phyloP scores from a whole-genome alignment of 2,888 invertebrate species.

The Nineta flava region DNA sequence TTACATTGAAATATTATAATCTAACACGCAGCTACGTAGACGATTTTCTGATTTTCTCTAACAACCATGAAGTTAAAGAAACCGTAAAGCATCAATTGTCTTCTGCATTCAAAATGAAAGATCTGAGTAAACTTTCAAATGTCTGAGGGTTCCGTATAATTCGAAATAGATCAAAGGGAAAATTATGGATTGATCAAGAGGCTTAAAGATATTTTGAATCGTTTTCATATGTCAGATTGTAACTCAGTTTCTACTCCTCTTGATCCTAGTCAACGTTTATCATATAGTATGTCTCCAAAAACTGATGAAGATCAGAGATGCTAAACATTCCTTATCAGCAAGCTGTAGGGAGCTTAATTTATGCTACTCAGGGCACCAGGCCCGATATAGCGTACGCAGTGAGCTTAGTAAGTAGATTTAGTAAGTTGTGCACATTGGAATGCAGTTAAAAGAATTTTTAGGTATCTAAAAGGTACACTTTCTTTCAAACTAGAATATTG shows the following conservation, averaged over 20 bases:
- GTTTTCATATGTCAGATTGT: background rate
- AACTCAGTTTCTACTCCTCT: background rate
- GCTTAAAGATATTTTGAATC: background rate
- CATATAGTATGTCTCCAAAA: background rate
- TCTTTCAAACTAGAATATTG: slow-evolving; percentile 4
- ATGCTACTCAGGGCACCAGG: background rate
- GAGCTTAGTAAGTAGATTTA: background rate
- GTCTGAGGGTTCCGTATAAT: too few species aligned
- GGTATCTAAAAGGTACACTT: slow-evolving; percentile 4
- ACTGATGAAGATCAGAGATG: background rate
- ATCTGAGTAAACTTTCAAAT: background rate
- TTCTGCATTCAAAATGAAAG: background rate
- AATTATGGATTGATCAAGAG: background rate
- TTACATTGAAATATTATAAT: too few species aligned
- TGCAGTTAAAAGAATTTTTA: slow-evolving; percentile 2
- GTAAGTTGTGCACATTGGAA: slow-evolving; percentile 3
- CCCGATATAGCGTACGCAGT: slow-evolving; percentile 3
- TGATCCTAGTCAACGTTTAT: background rate
- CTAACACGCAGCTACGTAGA: too few species aligned
- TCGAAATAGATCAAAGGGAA: background rate
- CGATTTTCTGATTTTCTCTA: background rate
- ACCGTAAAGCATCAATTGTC: background rate
- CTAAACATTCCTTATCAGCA: slow-evolving; percentile 1
- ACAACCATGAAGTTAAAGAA: background rate
- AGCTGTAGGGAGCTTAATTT: slow-evolving; percentile 4